Percentiles rank a stretch among this genome's conserved stretches.
Evolutionary conservation across 2,797 vertebrate species (phyloP).

Genomic region (Sarcoramphus papa): DNA sequence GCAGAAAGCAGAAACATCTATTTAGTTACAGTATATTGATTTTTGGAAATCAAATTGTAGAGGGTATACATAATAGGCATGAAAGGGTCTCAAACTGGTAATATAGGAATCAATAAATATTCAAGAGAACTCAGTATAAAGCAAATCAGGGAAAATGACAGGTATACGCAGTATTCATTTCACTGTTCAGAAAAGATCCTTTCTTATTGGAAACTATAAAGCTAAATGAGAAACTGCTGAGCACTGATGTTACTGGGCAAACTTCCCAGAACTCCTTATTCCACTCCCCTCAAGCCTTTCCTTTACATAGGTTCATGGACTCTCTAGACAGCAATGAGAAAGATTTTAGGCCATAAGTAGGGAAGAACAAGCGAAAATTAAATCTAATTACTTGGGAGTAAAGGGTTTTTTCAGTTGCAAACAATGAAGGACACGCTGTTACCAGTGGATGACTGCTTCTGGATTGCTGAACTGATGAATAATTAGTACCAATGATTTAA

Average conservation of each 20-base stretch:
- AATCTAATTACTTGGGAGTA: not conserved
- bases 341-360: not conserved
- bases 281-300: not conserved
- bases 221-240: constrained; percentile 28
- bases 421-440: not conserved
- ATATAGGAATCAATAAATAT: constrained; percentile 59
- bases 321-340: not conserved
- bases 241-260: constrained; percentile 17
- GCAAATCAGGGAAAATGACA: constrained; percentile 47
- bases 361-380: not conserved
- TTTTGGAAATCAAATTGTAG: constrained; percentile 34
- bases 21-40: constrained; percentile 59
- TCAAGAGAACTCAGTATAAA: not conserved
- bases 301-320: not conserved
- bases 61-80: not conserved
- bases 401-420: not conserved
- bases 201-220: constrained; percentile 39
- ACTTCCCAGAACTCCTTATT: constrained; percentile 4
- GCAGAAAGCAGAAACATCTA: constrained; percentile 36
- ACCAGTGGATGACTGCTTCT: not conserved
- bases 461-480: not conserved
- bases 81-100: constrained; percentile 36
- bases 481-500: no score
- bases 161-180: constrained; percentile 32
- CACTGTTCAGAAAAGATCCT: constrained; percentile 10